Percentiles rank a stretch among this genome's conserved stretches.
These are phyloP conservation scores for Epinephelus malabaricus DNA, from an alignment of 2,797 vertebrate species.

Conservation along the genomic window DNA sequence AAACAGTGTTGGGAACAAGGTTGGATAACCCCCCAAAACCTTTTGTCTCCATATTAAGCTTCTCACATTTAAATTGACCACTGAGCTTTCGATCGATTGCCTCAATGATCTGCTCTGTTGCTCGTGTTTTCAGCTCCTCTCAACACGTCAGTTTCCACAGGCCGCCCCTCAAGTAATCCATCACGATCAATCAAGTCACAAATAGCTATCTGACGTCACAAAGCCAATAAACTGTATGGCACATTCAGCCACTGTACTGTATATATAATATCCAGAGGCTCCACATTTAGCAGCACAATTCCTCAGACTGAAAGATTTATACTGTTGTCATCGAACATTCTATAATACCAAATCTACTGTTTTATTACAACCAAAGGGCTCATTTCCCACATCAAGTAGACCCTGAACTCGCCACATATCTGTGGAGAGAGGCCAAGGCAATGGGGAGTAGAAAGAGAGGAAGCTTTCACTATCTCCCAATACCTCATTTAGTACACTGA, in stretches of 20 bases:
- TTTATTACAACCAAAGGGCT: neutral
- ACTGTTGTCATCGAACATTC: neutral
- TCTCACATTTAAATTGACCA: conserved; percentile 69
- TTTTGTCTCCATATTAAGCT: conserved; percentile 62
- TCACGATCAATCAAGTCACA: conserved; percentile 76
- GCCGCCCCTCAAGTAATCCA: conserved; percentile 66
- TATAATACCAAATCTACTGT: neutral
- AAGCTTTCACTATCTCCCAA: conserved; percentile 53
- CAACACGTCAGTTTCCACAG: conserved; percentile 71
- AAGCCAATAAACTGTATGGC: conserved; percentile 52
- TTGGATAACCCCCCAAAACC: neutral
- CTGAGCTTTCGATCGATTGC: conserved; percentile 60
- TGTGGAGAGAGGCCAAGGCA: conserved; percentile 38
- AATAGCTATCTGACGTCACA: conserved; percentile 62
- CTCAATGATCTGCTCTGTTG: conserved; percentile 78
- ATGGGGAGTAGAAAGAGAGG: conserved; percentile 25
- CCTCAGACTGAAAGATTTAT: conserved; percentile 5
- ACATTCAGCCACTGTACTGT: conserved; percentile 25
- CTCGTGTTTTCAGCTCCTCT: conserved; percentile 61
- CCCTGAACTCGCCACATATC: conserved; percentile 9
- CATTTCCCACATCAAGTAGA: conserved; percentile 8
- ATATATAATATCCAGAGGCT: neutral
- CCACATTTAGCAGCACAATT: neutral
- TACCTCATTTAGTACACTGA: conserved; percentile 72
- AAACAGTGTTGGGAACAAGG: neutral